A percentile compares a stretch with the other conserved stretches of the same genome.
Conservation (phyloP, 2,113 vertebrate genomes). For the Scolopax mira region DNA sequence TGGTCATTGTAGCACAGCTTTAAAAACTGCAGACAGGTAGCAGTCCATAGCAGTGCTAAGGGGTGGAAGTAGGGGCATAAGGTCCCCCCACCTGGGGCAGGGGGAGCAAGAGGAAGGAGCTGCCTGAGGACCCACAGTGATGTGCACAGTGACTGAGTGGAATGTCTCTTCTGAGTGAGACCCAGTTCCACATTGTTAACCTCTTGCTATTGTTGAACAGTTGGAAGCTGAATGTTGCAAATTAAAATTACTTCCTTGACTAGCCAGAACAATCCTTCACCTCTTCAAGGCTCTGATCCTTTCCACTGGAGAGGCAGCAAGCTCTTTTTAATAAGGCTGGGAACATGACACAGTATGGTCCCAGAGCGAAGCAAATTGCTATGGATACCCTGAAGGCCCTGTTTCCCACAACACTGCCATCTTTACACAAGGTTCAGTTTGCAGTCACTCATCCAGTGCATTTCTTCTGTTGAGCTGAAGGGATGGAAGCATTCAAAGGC, state of each 20-base stretch:
- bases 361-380: background rate
- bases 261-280: constrained; percentile 16
- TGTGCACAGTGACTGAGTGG: background rate
- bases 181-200: constrained; percentile 44
- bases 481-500: background rate
- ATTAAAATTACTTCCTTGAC: constrained; percentile 54
- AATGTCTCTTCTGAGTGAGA: background rate
- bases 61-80: background rate
- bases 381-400: background rate
- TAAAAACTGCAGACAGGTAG: background rate
- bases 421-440: background rate
- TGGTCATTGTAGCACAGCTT: background rate
- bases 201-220: constrained; percentile 22
- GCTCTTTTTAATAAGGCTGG: background rate
- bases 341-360: background rate
- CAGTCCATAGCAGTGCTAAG: background rate
- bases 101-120: background rate
- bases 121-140: background rate
- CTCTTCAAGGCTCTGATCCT: background rate
- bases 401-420: background rate
- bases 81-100: background rate
- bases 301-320: background rate
- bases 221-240: constrained; percentile 38
- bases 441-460: background rate
- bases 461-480: background rate